Conservation (phyloP, 2,797 vertebrate genomes). For the Coluber constrictor region DNA sequence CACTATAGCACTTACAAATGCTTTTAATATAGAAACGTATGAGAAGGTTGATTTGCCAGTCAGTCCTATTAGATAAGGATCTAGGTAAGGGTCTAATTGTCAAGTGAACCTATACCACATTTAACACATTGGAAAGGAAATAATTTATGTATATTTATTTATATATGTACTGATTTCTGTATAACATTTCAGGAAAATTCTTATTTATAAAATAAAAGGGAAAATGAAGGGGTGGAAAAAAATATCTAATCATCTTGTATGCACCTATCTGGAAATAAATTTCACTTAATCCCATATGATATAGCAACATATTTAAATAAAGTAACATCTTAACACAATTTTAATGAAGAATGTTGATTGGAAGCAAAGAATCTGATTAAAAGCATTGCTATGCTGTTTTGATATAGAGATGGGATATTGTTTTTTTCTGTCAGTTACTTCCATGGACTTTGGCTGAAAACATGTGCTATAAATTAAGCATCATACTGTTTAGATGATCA, state of each 20-base stretch:
- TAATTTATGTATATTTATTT: neutral
- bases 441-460: neutral
- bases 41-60: neutral
- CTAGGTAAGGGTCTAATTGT: neutral
- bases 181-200: neutral
- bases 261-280: neutral
- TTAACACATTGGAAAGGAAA: neutral
- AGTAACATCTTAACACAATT: neutral
- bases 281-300: neutral
- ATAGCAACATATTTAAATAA: neutral
- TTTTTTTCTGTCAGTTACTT: neutral
- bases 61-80: neutral
- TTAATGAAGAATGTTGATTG: neutral
- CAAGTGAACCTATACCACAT: neutral
- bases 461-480: neutral
- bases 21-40: slow-evolving; percentile 15
- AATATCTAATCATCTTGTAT: neutral
- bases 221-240: neutral
- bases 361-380: neutral
- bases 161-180: neutral
- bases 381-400: neutral
- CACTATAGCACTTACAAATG: neutral
- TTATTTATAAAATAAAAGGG: neutral
- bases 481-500: neutral
- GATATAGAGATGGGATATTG: neutral